These are phyloP conservation scores for Kuschelorhynchus macadamiae DNA, from an alignment of 2,888 invertebrate species.

Conservation along the genomic window DNA sequence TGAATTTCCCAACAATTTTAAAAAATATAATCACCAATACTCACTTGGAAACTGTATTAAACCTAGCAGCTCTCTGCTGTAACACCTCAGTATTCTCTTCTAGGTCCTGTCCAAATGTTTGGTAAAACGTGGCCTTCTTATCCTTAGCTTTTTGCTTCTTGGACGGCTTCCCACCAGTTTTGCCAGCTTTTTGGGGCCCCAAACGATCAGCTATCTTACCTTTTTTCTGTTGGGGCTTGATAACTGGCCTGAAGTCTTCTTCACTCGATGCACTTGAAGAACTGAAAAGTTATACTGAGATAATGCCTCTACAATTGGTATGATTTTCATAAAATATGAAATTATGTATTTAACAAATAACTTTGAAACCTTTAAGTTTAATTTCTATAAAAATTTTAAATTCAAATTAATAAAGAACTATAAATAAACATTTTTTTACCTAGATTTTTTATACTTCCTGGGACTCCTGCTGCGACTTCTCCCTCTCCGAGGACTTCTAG, in stretches of 20 bases:
- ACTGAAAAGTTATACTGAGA: conserved; percentile 7
- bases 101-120: conserved; percentile 75
- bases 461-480: conserved; percentile 52
- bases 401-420: too few relatives aligned
- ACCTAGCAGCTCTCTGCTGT: conserved; percentile 91
- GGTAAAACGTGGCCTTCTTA: conserved; percentile 77
- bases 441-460: conserved; percentile 62
- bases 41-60: conserved; percentile 70
- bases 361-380: too few relatives aligned
- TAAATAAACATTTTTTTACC: too few relatives aligned
- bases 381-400: too few relatives aligned
- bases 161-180: conserved; percentile 68
- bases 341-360: too few relatives aligned
- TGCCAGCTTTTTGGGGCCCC: conserved; percentile 67
- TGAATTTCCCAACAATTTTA: too few relatives aligned
- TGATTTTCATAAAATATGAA: not conserved
- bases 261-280: conserved; percentile 58
- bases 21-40: too few relatives aligned
- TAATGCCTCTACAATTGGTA: not conserved
- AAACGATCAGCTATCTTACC: conserved; percentile 72
- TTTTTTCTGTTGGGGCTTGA: conserved; percentile 63
- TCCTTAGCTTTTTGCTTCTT: conserved; percentile 72
- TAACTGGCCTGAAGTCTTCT: conserved; percentile 66
- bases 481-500: conserved; percentile 63
- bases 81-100: conserved; percentile 84